Conservation (phyloP, 2,113 vertebrate genomes). For the Petrocephalus zakoni region DNA sequence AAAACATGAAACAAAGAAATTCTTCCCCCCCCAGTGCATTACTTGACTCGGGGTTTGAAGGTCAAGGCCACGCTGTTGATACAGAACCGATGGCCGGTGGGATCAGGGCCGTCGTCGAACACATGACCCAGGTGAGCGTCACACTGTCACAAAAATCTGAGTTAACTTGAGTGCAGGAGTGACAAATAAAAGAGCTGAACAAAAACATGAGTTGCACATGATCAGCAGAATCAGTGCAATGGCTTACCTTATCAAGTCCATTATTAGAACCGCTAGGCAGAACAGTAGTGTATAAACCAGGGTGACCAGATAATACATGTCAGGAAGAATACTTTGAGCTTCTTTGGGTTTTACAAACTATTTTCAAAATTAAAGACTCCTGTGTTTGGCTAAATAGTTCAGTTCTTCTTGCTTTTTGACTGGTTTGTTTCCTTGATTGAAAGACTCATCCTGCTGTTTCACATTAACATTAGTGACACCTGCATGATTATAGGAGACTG, state of each 20-base stretch:
- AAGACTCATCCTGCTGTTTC: neutral
- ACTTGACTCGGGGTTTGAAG: constrained; percentile 62
- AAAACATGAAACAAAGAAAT: neutral
- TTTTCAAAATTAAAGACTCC: neutral
- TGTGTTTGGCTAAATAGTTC: neutral
- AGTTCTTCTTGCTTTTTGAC: neutral
- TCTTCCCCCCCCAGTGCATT: neutral
- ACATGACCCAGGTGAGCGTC: constrained; percentile 83
- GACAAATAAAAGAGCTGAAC: neutral
- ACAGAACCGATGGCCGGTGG: constrained; percentile 80
- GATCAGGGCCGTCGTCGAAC: constrained; percentile 79
- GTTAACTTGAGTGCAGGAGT: neutral
- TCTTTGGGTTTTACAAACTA: neutral
- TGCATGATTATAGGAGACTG: neutral
- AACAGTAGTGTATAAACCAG: neutral
- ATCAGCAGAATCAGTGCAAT: neutral
- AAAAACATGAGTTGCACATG: neutral
- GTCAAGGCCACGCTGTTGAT: constrained; percentile 80
- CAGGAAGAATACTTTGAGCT: neutral
- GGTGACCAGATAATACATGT: neutral
- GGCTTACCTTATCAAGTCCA: neutral
- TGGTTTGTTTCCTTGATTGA: too few species aligned
- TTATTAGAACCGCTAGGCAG: neutral
- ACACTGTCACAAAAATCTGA: constrained; percentile 58
- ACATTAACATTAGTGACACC: neutral